Evolutionary conservation across 2,888 invertebrate species (phyloP), one percentile per base, ranked within the genome.

Genomic region (Drosophila helvetica): DNA sequence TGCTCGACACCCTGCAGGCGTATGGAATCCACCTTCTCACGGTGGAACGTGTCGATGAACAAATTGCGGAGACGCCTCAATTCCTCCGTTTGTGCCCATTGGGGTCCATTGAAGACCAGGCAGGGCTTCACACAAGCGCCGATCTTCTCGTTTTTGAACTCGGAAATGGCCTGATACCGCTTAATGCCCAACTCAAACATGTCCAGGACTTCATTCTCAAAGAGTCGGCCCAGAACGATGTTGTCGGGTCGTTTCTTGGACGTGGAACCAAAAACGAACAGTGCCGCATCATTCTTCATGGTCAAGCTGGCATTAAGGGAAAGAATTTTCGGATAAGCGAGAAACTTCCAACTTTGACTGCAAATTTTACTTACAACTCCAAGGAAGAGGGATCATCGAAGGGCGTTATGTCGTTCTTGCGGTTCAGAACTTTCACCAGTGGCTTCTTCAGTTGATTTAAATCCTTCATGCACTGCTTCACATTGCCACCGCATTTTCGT

Each of bases 161-260:
- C 96, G 18, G 94, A 93, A 91, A 99, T 94, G 0, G 96, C 93
- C 90, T 95, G 95, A 90, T 95, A 98, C 60, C 95, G 94, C 59
- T 97, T 96, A 22, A 99, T 94, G 12, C 98, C 97, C 62, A 99
- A 94, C 92, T 99, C 99, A 64, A 98, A 94, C 98, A 99, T 98
- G 90, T 99, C 99, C 63, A 99, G 92, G 33, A 99, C 93, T 64
- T 96, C 96, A 87, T 96, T 95, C 92, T 99, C 97, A 92, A 95
- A 99, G 90, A 96, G 95, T 78, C 99, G 94, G 0, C 98, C 98
- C 59, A 99, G 90, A 33, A 98, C 93, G 50, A 99, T 92, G 92
- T 98, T 99, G 90, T 98, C 95, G 0, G 99, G 99, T 15, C 98
- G 93, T 91, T 99, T 99, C 92, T 99, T 99, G 56, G 96, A 97